Conservation (phyloP, 1,140 invertebrate species). For the Muscidifurax raptorellus region DNA sequence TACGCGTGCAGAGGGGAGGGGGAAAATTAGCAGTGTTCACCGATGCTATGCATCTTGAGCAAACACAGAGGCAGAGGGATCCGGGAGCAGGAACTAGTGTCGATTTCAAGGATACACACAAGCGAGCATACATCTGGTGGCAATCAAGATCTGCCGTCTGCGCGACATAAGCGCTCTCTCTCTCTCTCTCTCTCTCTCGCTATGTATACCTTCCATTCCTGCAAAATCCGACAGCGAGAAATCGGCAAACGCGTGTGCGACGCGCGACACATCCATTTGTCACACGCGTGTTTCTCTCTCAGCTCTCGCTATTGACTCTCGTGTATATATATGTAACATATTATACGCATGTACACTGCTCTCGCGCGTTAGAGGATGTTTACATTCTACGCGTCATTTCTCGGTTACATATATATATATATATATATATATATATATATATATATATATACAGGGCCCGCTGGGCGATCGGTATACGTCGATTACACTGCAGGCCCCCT, state of each 20-base stretch:
- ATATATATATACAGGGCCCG: background rate
- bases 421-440: background rate
- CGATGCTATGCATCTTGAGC: background rate
- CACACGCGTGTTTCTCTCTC: no score
- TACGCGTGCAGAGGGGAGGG: background rate
- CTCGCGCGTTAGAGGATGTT: slow-evolving; percentile 30
- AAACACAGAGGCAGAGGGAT: no score
- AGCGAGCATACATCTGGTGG: background rate
- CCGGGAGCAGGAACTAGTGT: no score
- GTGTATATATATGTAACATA: no score
- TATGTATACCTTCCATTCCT: background rate
- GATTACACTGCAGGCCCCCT: slow-evolving; percentile 6
- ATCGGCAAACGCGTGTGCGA: background rate
- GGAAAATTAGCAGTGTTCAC: background rate
- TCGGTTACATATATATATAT: background rate
- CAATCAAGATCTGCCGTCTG: background rate
- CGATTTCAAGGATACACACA: background rate
- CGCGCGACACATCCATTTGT: slow-evolving; percentile 35
- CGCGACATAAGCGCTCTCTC: no score
- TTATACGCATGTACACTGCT: no score
- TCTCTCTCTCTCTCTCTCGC: no score
- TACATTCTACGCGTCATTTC: slow-evolving; percentile 46
- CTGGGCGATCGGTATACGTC: slow-evolving; percentile 23
- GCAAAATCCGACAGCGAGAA: slow-evolving; percentile 1
- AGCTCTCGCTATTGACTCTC: slow-evolving; percentile 15